phyloP scores from a whole-genome alignment of 2,888 invertebrate species.

The Leptothorax acervorum region DNA sequence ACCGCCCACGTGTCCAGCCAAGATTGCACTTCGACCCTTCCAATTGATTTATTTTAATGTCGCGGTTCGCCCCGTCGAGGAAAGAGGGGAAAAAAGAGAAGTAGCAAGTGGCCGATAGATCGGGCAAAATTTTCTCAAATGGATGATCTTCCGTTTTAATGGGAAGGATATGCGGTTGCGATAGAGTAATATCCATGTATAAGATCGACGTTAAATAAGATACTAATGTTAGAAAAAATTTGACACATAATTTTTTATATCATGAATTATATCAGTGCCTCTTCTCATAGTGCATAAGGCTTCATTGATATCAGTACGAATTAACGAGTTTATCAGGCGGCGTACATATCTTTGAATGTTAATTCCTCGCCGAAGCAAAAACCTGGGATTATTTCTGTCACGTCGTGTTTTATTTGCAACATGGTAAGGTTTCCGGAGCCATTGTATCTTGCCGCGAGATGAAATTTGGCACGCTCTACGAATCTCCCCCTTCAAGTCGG shows the following conservation, averaged over 20 bases:
- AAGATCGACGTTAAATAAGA: neutral
- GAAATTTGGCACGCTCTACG: slow-evolving; percentile 63
- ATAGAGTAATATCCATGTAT: neutral
- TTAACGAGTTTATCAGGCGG: neutral
- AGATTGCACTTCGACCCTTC: slow-evolving; percentile 78
- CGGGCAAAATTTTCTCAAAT: slow-evolving; percentile 11
- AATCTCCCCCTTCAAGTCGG: slow-evolving; percentile 40
- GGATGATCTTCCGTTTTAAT: neutral
- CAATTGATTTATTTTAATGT: slow-evolving; percentile 80
- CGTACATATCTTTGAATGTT: slow-evolving; percentile 2
- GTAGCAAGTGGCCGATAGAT: neutral
- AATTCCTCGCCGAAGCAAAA: slow-evolving; percentile 2
- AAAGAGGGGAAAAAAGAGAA: slow-evolving; percentile 29
- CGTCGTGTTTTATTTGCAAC: slow-evolving; percentile 46
- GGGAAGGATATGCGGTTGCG: neutral
- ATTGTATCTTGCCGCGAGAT: slow-evolving; percentile 52
- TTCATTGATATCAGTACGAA: neutral
- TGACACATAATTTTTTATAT: neutral
- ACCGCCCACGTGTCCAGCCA: slow-evolving; percentile 75
- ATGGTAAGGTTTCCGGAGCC: slow-evolving; percentile 38
- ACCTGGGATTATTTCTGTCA: slow-evolving; percentile 1
- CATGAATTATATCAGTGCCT: neutral
- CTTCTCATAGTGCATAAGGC: neutral
- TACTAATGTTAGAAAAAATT: neutral
- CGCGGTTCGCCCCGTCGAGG: slow-evolving; percentile 56